Base-by-base conservation (phyloP, 2,113 vertebrate species). In the Seriola aureovittata region DNA sequence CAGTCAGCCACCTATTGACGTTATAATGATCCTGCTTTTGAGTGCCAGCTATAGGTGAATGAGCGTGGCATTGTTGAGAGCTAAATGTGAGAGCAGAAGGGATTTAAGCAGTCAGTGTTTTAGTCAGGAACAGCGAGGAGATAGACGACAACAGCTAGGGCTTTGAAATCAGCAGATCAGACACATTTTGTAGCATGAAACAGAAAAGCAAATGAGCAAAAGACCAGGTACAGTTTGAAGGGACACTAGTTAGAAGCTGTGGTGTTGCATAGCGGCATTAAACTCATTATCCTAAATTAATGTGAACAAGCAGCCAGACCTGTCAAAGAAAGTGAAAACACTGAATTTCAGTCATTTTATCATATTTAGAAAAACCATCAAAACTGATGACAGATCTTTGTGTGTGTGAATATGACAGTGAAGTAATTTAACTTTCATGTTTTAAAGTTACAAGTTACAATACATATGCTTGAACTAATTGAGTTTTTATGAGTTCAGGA, bases 321-420 rank as follows among this genome's bases (percentile, higher is more conserved):
- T 92, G 88, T 85, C 87, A 87, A 69, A 81, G 54, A 80, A 80
- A 85, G 78, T 83, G 63, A 82, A 85, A 80, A 89, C 65, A 78
- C n/a, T 10, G 34, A 86, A 42, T 54, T 59, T 38, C 59, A 74
- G 34, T 71, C 44, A 71, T 71, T 84, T 82, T 25, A 50, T 81
- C 60, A 71, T 67, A 81, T 75, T 78, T 64, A 86, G 40, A 78
- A 68, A 55, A 25, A 29, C 29, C 62, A 71, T 75, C 79, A 78
- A 68, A 71, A 19, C 21, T 34, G 55, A 48, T 80, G 69, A 75
- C 29, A 66, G 29, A 65, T 67, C 57, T 73, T 48, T 58, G 50
- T 44, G 58, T 58, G 46, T 59, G 52, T 66, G 36, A 50, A 42
- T 55, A 2, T 68, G 74, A 76, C 75, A 38, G 13, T 55, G 52